phyloP scores from a whole-genome alignment of 2,797 vertebrate genomes.

The Mus caroli region DNA sequence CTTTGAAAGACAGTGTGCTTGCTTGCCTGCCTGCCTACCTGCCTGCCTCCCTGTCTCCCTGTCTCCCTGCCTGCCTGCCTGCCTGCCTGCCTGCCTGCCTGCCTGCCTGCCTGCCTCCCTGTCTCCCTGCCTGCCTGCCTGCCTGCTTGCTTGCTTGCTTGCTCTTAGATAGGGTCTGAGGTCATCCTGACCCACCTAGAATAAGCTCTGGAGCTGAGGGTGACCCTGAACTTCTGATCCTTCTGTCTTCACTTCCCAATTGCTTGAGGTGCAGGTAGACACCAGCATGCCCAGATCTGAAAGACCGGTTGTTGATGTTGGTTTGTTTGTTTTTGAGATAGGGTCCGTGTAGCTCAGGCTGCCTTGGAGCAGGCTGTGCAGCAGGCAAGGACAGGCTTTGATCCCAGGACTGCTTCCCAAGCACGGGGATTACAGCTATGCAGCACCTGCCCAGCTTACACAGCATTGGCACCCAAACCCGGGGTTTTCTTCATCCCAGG shows the following conservation, averaged over 20 bases:
- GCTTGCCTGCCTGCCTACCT: too few species aligned
- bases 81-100: too few species aligned
- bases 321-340: not conserved
- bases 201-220: not conserved
- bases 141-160: too few species aligned
- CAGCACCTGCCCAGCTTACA: accelerated
- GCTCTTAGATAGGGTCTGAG: not conserved
- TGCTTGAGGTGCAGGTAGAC: too few species aligned
- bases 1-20: not conserved
- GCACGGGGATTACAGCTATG: not conserved
- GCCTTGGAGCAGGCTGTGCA: too few species aligned
- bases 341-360: not conserved
- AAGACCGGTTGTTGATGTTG: not conserved
- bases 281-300: not conserved
- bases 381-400: not conserved
- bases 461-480: not conserved
- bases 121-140: too few species aligned
- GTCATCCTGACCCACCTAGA: not conserved
- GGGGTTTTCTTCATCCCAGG: not conserved
- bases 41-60: too few species aligned
- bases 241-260: too few species aligned
- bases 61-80: too few species aligned
- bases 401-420: not conserved
- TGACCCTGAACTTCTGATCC: not conserved
- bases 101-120: too few species aligned